A percentile compares a stretch with the other conserved stretches of the same genome.
phyloP scores from a whole-genome alignment of 2,113 vertebrate genomes.

The Otis tarda region DNA sequence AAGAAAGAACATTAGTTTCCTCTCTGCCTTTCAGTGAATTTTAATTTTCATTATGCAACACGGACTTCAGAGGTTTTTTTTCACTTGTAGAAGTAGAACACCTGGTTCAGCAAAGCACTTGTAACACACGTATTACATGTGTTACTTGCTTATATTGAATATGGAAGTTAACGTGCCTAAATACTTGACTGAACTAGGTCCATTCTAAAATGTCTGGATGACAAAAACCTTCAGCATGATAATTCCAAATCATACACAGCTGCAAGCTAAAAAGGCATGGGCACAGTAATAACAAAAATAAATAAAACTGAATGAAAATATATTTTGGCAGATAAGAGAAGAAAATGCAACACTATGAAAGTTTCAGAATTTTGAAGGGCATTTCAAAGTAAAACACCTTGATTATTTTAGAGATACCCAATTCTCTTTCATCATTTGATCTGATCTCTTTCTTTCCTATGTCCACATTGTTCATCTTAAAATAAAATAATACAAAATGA shows the following conservation, averaged over 20 bases:
- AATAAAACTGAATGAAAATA: neutral
- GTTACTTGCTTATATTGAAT: neutral
- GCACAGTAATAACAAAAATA: neutral
- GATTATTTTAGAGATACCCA: neutral
- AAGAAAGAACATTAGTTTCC: neutral
- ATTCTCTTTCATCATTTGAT: neutral
- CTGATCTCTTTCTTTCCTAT: neutral
- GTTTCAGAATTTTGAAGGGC: neutral
- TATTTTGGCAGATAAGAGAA: neutral
- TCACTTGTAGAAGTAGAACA: neutral
- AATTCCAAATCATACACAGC: neutral
- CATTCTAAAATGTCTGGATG: neutral
- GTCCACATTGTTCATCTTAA: neutral
- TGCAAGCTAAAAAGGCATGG: neutral
- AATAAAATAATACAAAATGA: neutral
- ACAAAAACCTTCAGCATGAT: neutral
- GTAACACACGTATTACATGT: neutral
- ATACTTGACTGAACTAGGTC: neutral
- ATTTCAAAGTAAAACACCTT: neutral
- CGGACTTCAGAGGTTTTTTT: fast-evolving
- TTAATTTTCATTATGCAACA: neutral
- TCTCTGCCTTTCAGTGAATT: neutral
- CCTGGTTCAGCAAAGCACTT: neutral
- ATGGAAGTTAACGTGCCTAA: neutral
- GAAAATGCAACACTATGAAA: neutral